phyloP scores from a whole-genome alignment of 2,797 vertebrate species.

The Melanotaenia nigrans region DNA sequence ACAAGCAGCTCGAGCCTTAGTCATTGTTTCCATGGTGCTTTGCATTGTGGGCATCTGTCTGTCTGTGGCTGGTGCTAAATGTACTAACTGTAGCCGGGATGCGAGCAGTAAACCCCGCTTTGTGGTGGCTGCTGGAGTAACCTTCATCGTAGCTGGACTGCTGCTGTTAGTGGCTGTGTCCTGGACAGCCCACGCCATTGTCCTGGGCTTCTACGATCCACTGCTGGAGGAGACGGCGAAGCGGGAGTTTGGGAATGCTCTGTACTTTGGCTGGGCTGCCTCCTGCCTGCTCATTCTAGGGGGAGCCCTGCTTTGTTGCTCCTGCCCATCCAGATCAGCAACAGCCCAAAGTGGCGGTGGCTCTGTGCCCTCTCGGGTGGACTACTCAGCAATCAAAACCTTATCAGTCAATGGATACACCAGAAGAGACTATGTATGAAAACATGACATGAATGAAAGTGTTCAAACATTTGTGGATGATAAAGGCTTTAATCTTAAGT shows the following conservation, averaged over 20 bases:
- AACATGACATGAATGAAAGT: neutral
- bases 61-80: constrained; percentile 83
- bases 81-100: constrained; percentile 84
- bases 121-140: constrained; percentile 71
- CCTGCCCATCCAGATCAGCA: constrained; percentile 66
- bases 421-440: constrained; percentile 83
- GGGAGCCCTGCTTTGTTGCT: constrained; percentile 83
- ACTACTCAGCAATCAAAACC: constrained; percentile 77
- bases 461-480: neutral
- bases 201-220: constrained; percentile 83
- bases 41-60: constrained; percentile 77
- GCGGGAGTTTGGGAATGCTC: constrained; percentile 85
- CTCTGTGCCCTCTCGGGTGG: constrained; percentile 44
- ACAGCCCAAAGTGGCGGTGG: constrained; percentile 9
- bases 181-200: constrained; percentile 84
- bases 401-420: constrained; percentile 72
- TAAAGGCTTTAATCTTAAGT: neutral
- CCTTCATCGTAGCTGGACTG: constrained; percentile 77
- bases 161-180: constrained; percentile 82
- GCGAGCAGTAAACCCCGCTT: constrained; percentile 79
- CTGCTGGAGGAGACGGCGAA: constrained; percentile 85
- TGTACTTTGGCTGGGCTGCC: constrained; percentile 87
- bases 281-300: constrained; percentile 83
- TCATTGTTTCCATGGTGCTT: constrained; percentile 79
- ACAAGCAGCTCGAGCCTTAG: constrained; percentile 82